These are phyloP conservation scores for Ganaspis sp. DNA, from an alignment of 1,140 invertebrate genomes.

Conservation along the genomic window DNA sequence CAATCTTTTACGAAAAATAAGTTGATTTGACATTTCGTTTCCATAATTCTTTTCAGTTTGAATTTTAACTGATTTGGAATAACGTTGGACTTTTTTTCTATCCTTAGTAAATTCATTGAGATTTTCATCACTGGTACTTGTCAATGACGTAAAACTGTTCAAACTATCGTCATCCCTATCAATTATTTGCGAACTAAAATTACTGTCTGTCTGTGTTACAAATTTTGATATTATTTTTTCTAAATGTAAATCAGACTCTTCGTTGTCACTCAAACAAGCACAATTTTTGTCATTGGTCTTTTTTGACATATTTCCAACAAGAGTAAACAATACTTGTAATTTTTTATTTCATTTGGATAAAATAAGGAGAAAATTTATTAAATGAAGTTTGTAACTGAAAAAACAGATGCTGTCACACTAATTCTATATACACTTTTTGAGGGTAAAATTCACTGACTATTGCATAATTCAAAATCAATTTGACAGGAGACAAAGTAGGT, in stretches of 20 bases:
- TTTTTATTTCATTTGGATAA: not conserved
- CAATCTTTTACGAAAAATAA: constrained; percentile 1
- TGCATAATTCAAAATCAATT: constrained; percentile 34
- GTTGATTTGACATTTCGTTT: not conserved
- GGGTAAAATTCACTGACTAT: not conserved
- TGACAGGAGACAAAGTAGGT: constrained; percentile 40
- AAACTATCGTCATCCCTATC: constrained; percentile 11
- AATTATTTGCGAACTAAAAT: not conserved
- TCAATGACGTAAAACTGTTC: not conserved
- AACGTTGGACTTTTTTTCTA: not conserved
- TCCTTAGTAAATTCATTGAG: not conserved
- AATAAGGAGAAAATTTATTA: not conserved
- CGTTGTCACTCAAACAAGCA: not conserved
- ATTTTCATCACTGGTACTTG: not conserved
- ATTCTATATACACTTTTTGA: constrained; percentile 17
- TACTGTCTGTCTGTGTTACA: not conserved
- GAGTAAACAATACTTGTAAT: not conserved
- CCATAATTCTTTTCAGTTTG: not conserved
- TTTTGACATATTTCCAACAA: not conserved
- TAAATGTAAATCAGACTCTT: constrained; percentile 17
- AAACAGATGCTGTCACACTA: not conserved
- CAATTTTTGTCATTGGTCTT: not conserved
- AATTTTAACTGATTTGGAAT: not conserved
- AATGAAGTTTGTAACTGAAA: not conserved
- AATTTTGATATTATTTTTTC: constrained; percentile 20